Evolutionary conservation across 2,797 vertebrate species (phyloP), one percentile per base, ranked within the genome.

Genomic region (Rhinatrema bivittatum): DNA sequence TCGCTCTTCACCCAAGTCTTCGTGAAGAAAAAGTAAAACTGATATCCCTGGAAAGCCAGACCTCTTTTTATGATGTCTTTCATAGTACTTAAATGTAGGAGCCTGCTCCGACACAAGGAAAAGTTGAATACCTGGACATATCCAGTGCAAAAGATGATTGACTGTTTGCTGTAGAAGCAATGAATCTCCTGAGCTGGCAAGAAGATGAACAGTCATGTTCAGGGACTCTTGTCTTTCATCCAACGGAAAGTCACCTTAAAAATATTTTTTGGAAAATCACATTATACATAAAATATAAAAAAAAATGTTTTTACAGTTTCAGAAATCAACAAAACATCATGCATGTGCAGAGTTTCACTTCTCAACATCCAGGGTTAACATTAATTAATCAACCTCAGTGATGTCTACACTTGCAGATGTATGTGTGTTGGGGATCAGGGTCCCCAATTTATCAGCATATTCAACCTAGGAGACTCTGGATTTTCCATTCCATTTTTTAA

Each of bases 31-130:
- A 42, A 98, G 84, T 23, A 91, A 82, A 44, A 99, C 74, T 3
- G 93, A 90, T 27, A 91, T 54, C 11, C 89, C 93, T 0, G 94
- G 96, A 63, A 89, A 90, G 26, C 78, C 62, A 1, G 39, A 45
- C 32, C 70, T 65, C 36, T 56, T 73, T 36, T 65, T 68, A 10
- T 10, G 46, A 10, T 52, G 13, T 5, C 45, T 78, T 7, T 75
- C 32, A 0, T 57, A 67, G 35, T 49, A 73, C 9, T 65, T 82
- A 34, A 76, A 32, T 0, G 91, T 85, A 7, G 82, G 64, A 5
- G 70, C 70, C 21, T 86, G 59, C 58, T 98, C 93, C 0, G 94
- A 95, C 42, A 99, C 94, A 10, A 90, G 78, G 55, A 99, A 97
- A 45, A 94, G 78, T 7, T 29, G 74, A 29, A 88, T 28, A 23